phyloP scores from a whole-genome alignment of 2,797 vertebrate genomes.

The Siniperca undulata region DNA sequence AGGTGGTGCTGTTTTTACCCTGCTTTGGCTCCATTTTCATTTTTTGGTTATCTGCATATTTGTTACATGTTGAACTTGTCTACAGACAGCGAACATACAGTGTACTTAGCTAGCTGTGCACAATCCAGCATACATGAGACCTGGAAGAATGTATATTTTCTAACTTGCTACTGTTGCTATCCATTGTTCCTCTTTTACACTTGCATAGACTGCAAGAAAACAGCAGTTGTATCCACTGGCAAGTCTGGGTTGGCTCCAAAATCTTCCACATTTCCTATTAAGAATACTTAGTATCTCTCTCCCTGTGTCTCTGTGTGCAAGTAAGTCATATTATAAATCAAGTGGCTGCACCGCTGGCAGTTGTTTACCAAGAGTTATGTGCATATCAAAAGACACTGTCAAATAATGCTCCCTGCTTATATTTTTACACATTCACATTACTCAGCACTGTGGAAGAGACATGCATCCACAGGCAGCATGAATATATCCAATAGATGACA shows the following conservation, averaged over 20 bases:
- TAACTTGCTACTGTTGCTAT: neutral
- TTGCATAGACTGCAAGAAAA: neutral
- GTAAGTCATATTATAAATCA: constrained; percentile 20
- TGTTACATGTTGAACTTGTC: neutral
- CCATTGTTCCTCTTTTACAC: constrained; percentile 1
- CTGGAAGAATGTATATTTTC: neutral
- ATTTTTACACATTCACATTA: constrained; percentile 16
- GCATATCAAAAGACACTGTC: constrained; percentile 16
- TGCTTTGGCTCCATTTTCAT: neutral
- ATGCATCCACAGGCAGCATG: neutral
- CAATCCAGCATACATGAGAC: neutral
- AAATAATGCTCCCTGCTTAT: constrained; percentile 8
- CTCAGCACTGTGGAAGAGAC: neutral
- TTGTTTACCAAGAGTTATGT: constrained; percentile 26
- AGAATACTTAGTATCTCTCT: neutral
- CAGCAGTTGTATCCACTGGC: neutral
- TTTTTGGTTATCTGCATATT: neutral
- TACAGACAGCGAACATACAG: neutral
- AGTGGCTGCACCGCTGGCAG: neutral
- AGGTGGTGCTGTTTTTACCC: neutral
- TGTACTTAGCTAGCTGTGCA: neutral
- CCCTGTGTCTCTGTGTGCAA: neutral
- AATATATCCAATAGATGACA: neutral
- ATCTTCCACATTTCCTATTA: neutral
- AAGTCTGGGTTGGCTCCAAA: neutral